Conservation (phyloP, 2,888 invertebrate genomes). For the Aphrophora alni region DNA sequence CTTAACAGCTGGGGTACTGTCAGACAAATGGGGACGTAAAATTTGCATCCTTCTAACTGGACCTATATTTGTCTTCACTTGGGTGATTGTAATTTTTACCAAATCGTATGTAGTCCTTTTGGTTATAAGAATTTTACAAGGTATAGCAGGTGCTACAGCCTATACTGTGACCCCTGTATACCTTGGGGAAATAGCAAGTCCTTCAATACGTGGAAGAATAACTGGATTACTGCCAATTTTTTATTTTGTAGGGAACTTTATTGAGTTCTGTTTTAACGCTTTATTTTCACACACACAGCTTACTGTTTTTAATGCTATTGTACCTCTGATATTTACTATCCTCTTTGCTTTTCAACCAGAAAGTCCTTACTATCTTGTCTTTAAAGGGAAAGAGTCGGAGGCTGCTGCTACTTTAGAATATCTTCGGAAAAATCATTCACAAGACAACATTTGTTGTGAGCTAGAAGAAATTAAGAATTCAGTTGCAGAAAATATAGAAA, state of each 20-base stretch:
- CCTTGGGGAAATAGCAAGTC: not conserved
- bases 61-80: not conserved
- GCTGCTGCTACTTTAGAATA: not conserved
- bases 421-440: not conserved
- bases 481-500: not conserved
- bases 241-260: constrained; percentile 28
- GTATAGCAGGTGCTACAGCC: not conserved
- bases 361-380: constrained; percentile 32
- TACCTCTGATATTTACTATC: constrained; percentile 13
- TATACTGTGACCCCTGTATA: not conserved
- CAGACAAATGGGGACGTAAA: not conserved
- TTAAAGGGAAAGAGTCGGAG: constrained; percentile 17
- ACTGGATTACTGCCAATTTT: constrained; percentile 22
- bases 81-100: not conserved
- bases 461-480: constrained; percentile 19
- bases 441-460: constrained; percentile 15
- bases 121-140: not conserved
- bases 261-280: constrained; percentile 29
- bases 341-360: constrained; percentile 31
- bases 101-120: not conserved
- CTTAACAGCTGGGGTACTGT: not conserved
- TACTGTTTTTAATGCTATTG: not conserved
- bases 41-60: not conserved
- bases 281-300: constrained; percentile 19
- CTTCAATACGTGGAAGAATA: not conserved